Conservation (phyloP, 2,113 vertebrate species). For the Jaculus jaculus region DNA sequence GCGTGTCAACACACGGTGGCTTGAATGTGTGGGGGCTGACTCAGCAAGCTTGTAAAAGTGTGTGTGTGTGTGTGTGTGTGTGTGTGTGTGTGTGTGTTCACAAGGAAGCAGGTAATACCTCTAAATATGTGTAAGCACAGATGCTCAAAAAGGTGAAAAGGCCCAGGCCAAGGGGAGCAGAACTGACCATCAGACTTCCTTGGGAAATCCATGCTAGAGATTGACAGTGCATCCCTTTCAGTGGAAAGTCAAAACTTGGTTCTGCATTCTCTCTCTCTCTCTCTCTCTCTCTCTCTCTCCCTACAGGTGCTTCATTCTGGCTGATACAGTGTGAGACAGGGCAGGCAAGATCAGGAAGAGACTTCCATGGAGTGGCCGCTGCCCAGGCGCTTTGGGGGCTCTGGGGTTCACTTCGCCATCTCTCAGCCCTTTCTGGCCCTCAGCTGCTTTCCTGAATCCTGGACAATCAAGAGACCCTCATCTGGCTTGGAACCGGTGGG, state of each 20-base stretch:
- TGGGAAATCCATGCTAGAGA: background rate
- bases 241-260: background rate
- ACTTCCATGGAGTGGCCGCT: background rate
- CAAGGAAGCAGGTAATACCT: background rate
- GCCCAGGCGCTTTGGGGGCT: background rate
- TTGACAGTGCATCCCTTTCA: background rate
- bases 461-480: background rate
- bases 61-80: background rate
- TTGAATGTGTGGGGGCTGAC: background rate
- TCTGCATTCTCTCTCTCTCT: background rate
- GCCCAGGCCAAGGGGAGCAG: background rate
- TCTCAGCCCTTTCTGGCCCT: background rate
- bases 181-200: background rate
- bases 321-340: background rate
- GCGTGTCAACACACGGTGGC: background rate
- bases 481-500: background rate
- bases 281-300: background rate
- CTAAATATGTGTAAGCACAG: fast-evolving
- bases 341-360: too few species aligned
- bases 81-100: background rate
- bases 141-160: background rate
- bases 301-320: background rate
- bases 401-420: background rate
- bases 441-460: background rate
- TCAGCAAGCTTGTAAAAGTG: background rate